Evolutionary conservation across 2,888 invertebrate species (phyloP), one percentile per base, ranked within the genome.

Genomic region (Lasioglossum vierecki): DNA sequence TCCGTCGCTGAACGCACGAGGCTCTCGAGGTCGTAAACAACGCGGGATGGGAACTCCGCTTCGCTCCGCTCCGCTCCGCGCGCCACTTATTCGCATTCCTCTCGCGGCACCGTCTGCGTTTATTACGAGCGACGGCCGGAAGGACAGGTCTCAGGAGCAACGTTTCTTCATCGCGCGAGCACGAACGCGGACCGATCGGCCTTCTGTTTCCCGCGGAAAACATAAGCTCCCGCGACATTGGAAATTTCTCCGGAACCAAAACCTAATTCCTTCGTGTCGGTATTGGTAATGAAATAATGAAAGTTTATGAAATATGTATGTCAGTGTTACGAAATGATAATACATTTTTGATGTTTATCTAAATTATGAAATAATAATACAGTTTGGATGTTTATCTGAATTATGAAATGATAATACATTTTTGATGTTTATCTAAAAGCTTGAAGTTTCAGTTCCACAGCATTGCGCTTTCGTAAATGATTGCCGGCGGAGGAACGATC

Each of bases 11-110:
- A 68, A 71, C 74, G 63, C 70, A 66, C 71, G 26, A 26, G 60
- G 18, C 39, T 15, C 30, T n/a, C 77, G 80, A 80, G 82, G 73
- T 88, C 82, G 87, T 85, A 88, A 88, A 88, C 82, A 87, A 87
- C 82, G 74, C 70, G 63, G 60, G 79, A 72, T 75, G 79, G 77
- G 78, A 85, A 87, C 63, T 30, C 63, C 26, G 63, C 63, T 63
- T n/a, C 35, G 35, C 63, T 30, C 63, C 26, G 63, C 63, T 63
- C 11, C 30, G 15, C 73, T 30, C 60, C 26, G 60, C 76, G 73
- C 44, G 82, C 78, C 71, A 84, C 77, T 88, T 85, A 88, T 85
- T 88, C 88, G 87, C 87, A 88, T 88, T 88, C 88, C 88, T 68
- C 78, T 79, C 80, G 85, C 79, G 79, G 70, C 79, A 66, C 76